phyloP scores from a whole-genome alignment of 2,888 invertebrate genomes.

The Oligia strigilis region DNA sequence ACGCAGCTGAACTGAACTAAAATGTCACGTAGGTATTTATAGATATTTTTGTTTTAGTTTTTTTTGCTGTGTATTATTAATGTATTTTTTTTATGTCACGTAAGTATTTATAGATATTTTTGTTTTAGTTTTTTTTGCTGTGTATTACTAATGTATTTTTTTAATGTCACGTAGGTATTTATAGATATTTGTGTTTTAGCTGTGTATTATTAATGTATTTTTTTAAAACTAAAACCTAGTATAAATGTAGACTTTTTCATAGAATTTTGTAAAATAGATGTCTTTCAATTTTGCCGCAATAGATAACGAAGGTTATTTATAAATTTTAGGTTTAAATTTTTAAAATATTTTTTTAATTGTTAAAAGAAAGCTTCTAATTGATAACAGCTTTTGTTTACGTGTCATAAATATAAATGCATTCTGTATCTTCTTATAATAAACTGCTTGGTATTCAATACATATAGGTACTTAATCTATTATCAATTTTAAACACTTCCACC shows the following conservation, averaged over 20 bases:
- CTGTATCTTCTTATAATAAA: neutral
- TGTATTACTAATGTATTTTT: too few species aligned
- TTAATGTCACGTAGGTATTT: too few species aligned
- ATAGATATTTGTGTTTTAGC: too few species aligned
- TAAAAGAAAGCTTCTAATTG: neutral
- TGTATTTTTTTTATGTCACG: too few species aligned
- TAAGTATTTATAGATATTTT: too few species aligned
- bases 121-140: too few species aligned
- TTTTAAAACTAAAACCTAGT: neutral
- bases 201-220: too few species aligned
- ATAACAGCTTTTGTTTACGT: too few species aligned
- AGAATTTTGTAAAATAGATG: neutral
- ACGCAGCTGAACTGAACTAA: slow-evolving; percentile 8
- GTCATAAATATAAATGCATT: neutral
- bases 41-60: too few species aligned
- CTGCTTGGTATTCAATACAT: too few species aligned
- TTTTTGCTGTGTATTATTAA: too few species aligned
- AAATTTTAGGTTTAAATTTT: neutral
- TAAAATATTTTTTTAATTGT: neutral
- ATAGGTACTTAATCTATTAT: too few species aligned
- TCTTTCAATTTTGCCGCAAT: neutral
- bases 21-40: neutral
- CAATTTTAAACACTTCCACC: neutral
- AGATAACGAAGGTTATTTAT: neutral
- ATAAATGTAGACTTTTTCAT: neutral